phyloP scores from a whole-genome alignment of 2,113 vertebrate genomes.

The Melanocharis versteri region DNA sequence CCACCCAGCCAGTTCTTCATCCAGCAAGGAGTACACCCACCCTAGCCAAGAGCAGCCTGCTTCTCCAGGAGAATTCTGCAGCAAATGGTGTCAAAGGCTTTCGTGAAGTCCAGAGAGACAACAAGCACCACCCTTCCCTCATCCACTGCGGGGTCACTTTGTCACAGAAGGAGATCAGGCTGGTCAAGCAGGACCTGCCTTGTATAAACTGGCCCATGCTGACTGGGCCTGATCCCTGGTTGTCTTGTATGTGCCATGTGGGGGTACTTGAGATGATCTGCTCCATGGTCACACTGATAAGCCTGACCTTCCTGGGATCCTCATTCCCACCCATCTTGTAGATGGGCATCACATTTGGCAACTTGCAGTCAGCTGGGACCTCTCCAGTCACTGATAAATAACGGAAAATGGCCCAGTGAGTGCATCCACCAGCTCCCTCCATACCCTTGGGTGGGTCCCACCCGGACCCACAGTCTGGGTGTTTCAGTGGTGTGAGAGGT shows the following conservation, averaged over 20 bases:
- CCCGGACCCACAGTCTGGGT: background rate
- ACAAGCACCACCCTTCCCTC: background rate
- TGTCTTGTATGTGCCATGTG: background rate
- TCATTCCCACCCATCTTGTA: background rate
- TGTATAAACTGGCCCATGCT: rapidly evolving
- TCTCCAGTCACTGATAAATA: background rate
- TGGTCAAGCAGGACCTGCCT: background rate
- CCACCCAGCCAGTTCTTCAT: background rate
- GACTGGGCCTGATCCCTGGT: background rate
- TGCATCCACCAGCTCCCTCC: background rate
- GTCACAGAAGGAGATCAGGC: background rate
- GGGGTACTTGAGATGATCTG: background rate
- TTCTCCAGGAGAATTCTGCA: background rate
- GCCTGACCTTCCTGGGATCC: background rate
- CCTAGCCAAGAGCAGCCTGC: background rate
- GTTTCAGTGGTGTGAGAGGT: background rate
- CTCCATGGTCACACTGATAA: background rate
- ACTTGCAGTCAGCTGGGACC: background rate
- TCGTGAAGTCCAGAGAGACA: background rate
- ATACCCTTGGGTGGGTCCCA: no score
- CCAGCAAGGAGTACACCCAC: background rate
- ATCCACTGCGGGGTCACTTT: rapidly evolving
- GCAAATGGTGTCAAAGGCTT: background rate
- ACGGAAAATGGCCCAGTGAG: background rate
- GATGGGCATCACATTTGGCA: background rate